These are phyloP conservation scores for Amphimedon queenslandica DNA, from an alignment of 37 sponge, comb jelly and placozoan species.

Conservation along the genomic window DNA sequence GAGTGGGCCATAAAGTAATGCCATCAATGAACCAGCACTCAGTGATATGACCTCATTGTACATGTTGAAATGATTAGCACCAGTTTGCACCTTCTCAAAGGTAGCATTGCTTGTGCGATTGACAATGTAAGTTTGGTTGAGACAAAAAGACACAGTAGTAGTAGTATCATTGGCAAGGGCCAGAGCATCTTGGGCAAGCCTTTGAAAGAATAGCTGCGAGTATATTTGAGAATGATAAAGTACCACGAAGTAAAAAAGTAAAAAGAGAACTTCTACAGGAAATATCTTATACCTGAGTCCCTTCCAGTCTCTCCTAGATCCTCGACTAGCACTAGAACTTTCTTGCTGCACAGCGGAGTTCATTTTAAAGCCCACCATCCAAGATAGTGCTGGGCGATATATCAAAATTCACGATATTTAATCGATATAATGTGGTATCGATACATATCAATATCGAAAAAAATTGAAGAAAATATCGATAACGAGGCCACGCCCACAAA, in stretches of 20 bases:
- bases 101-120: background rate
- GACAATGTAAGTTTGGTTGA: background rate
- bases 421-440: too few species aligned
- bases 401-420: too few species aligned
- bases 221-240: slow-evolving; percentile 19
- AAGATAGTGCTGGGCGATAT: too few species aligned
- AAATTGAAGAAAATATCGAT: too few species aligned
- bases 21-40: background rate
- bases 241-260: slow-evolving; percentile 36
- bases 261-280: slow-evolving; percentile 51
- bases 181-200: slow-evolving; percentile 2
- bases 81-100: background rate
- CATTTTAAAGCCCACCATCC: too few species aligned
- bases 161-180: background rate
- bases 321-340: too few species aligned
- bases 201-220: slow-evolving; percentile 49
- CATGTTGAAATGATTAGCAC: background rate
- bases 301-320: background rate
- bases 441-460: too few species aligned
- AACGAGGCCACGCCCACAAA: too few species aligned
- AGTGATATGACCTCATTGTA: background rate
- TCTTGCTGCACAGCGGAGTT: too few species aligned
- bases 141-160: background rate
- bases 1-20: background rate
- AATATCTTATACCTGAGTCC: background rate